Evolutionary conservation across 2,113 vertebrate genomes (phyloP).

Genomic region (Bettongia penicillata): DNA sequence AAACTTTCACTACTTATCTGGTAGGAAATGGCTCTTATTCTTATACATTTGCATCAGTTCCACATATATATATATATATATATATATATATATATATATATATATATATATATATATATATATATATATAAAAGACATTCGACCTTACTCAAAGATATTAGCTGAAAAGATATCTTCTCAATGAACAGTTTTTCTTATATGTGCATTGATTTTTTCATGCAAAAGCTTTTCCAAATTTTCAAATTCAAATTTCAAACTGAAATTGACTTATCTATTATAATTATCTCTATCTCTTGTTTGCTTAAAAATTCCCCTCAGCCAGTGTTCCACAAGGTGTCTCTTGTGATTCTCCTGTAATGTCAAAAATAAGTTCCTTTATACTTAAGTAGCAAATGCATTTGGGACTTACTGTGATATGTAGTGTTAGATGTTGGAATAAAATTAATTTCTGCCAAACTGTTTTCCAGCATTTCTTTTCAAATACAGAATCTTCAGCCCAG

Average conservation of each 20-base stretch:
- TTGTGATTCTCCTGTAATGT: background rate
- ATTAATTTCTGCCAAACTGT: background rate
- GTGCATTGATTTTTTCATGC: background rate
- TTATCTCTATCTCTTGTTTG: background rate
- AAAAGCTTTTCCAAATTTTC: background rate
- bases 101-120: background rate
- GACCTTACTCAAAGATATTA: background rate
- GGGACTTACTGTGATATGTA: background rate
- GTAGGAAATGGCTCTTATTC: background rate
- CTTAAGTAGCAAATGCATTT: background rate
- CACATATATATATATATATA: background rate
- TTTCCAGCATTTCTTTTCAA: background rate
- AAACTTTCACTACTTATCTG: background rate
- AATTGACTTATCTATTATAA: background rate
- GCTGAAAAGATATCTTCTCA: background rate
- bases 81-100: background rate
- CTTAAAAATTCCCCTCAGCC: background rate
- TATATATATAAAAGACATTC: background rate
- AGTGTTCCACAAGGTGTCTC: background rate
- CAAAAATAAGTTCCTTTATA: background rate
- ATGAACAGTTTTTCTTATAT: background rate
- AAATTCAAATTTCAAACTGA: background rate
- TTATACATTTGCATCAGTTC: background rate
- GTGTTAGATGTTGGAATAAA: background rate
- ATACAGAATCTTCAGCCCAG: background rate